Conservation (phyloP, 2,888 invertebrate genomes). For the Hirudinaria manillensis region DNA sequence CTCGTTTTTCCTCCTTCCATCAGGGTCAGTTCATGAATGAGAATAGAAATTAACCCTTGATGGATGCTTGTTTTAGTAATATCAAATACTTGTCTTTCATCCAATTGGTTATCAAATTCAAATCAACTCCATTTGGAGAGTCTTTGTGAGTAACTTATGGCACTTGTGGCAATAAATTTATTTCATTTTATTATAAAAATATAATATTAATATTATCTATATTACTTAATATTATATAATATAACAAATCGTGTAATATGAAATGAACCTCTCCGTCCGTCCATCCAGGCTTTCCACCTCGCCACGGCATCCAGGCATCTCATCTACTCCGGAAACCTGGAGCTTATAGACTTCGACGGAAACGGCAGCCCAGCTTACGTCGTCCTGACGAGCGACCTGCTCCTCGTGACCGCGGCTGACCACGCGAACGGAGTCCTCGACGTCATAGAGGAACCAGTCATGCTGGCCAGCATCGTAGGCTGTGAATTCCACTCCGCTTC, state of each 20-base stretch:
- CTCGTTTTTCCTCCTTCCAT: conserved; percentile 47
- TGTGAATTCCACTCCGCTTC: conserved; percentile 28
- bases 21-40: conserved; percentile 42
- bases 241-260: not conserved
- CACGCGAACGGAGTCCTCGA: conserved; percentile 41
- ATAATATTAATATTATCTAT: not conserved
- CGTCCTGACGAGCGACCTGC: conserved; percentile 48
- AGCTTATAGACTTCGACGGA: conserved; percentile 23
- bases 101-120: not conserved
- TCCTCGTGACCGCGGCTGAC: conserved; percentile 44
- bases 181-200: not conserved
- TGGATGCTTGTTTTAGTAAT: not conserved
- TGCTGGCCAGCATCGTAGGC: conserved; percentile 42
- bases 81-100: not conserved
- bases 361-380: conserved; percentile 35
- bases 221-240: conserved; percentile 1
- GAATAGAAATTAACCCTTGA: too few relatives aligned
- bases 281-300: conserved; percentile 46
- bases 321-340: conserved; percentile 47
- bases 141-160: too few relatives aligned
- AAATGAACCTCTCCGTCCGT: not conserved
- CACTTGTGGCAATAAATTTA: not conserved
- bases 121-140: too few relatives aligned
- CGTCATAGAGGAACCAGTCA: conserved; percentile 45
- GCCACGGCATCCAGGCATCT: conserved; percentile 48